Conservation (phyloP, 2,113 vertebrate species). For the Gnathonemus echidnorhynchus region DNA sequence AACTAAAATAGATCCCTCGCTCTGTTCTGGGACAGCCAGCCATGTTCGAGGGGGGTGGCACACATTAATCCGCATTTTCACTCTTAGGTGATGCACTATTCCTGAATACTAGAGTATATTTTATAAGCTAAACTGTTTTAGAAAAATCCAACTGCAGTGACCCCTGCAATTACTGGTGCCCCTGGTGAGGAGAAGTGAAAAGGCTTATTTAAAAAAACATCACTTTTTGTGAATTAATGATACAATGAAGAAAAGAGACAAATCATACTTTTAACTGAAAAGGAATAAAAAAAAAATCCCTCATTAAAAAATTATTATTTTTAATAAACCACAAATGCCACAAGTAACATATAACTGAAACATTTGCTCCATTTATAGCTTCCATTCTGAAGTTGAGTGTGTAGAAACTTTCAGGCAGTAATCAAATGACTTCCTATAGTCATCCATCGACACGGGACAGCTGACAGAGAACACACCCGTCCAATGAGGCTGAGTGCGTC, state of each 20-base stretch:
- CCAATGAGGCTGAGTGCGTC: not conserved
- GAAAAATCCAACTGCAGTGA: not conserved
- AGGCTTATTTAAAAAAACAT: too few species aligned
- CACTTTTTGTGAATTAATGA: too few species aligned
- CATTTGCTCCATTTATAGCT: not conserved
- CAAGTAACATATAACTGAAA: not conserved
- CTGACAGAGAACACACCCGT: not conserved
- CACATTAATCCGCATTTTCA: not conserved
- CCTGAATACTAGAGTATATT: not conserved
- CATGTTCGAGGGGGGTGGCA: not conserved
- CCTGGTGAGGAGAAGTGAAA: not conserved
- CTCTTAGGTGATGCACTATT: not conserved
- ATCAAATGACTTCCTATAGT: not conserved
- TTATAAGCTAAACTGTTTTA: not conserved
- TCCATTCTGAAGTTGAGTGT: not conserved
- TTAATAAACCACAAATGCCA: not conserved
- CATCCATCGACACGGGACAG: too few species aligned
- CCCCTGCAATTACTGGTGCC: not conserved
- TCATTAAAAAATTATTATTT: too few species aligned
- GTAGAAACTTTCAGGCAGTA: not conserved
- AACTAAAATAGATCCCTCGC: not conserved
- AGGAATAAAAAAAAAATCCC: too few species aligned
- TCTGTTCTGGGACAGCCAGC: not conserved
- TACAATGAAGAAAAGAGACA: too few species aligned
- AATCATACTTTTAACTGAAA: too few species aligned